Evolutionary conservation across 2,797 vertebrate genomes (phyloP).

Genomic region (Chaetophractus vellerosus): DNA sequence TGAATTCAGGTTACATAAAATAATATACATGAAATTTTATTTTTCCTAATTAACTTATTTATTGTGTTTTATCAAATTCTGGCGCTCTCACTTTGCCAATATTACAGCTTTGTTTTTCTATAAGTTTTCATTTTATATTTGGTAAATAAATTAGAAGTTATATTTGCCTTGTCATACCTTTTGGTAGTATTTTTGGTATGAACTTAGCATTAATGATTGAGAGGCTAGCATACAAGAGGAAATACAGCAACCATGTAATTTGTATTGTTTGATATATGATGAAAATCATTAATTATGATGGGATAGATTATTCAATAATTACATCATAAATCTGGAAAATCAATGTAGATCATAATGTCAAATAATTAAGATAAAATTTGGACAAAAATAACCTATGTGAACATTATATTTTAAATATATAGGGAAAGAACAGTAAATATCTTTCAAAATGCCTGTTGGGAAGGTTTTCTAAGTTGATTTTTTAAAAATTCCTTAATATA

Average conservation of each 20-base stretch:
- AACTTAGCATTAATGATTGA: too few species aligned
- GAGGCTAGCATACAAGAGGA: too few species aligned
- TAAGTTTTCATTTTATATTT: background rate
- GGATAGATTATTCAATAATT: background rate
- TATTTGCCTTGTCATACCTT: too few species aligned
- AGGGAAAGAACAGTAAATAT: background rate
- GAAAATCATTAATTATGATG: background rate
- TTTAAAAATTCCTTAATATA: background rate
- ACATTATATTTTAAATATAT: too few species aligned
- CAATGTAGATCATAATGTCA: background rate
- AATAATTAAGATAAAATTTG: background rate
- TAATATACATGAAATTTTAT: too few species aligned
- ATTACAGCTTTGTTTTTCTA: background rate
- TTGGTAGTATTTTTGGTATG: too few species aligned
- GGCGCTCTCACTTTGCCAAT: background rate
- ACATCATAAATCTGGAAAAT: too few species aligned
- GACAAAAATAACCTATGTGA: background rate
- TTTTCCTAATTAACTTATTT: background rate
- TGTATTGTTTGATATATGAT: background rate
- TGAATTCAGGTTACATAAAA: background rate
- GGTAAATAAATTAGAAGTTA: too few species aligned
- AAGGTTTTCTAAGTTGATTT: too few species aligned
- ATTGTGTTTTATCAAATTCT: background rate
- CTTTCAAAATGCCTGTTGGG: background rate
- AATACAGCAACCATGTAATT: too few species aligned